These are phyloP conservation scores for Drosophila peninsularis DNA, from an alignment of 2,888 invertebrate genomes.

Conservation along the genomic window DNA sequence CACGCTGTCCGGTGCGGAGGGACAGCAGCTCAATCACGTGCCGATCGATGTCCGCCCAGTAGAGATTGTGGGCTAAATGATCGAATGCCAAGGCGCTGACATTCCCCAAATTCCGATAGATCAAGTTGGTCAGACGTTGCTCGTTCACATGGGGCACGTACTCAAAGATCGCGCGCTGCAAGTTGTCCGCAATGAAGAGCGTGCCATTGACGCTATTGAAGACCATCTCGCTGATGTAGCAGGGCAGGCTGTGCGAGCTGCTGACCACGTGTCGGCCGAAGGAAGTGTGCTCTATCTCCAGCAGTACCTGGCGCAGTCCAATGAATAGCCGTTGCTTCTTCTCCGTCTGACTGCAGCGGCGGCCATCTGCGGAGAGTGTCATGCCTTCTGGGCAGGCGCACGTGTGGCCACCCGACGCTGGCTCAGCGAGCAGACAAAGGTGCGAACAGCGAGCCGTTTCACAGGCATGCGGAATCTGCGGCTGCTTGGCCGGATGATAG, in stretches of 20 bases:
- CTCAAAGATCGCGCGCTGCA: constrained; percentile 84
- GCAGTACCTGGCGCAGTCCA: constrained; percentile 86
- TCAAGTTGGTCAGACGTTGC: constrained; percentile 66
- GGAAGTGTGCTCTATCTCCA: constrained; percentile 88
- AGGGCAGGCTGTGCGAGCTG: constrained; percentile 85
- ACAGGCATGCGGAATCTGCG: constrained; percentile 87
- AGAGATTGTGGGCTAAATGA: constrained; percentile 89
- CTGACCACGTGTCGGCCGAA: constrained; percentile 88
- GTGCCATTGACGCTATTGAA: constrained; percentile 87
- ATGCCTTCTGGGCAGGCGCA: constrained; percentile 93
- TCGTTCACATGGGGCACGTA: constrained; percentile 74
- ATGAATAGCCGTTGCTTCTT: constrained; percentile 84
- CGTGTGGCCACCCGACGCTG: constrained; percentile 85
- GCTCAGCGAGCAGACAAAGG: constrained; percentile 90
- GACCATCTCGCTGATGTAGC: constrained; percentile 88
- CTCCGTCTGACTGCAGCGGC: constrained; percentile 86
- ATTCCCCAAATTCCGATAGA: constrained; percentile 85
- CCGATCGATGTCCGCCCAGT: constrained; percentile 88
- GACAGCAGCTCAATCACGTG: constrained; percentile 89
- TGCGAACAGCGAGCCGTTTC: constrained; percentile 88
- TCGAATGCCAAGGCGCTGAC: constrained; percentile 88
- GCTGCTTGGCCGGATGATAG: constrained; percentile 89
- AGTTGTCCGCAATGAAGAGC: constrained; percentile 86
- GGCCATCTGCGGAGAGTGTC: constrained; percentile 86
- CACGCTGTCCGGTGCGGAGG: constrained; percentile 86